Base-by-base conservation (phyloP, 2,113 vertebrate genomes). In the Cyprinus carpio region DNA sequence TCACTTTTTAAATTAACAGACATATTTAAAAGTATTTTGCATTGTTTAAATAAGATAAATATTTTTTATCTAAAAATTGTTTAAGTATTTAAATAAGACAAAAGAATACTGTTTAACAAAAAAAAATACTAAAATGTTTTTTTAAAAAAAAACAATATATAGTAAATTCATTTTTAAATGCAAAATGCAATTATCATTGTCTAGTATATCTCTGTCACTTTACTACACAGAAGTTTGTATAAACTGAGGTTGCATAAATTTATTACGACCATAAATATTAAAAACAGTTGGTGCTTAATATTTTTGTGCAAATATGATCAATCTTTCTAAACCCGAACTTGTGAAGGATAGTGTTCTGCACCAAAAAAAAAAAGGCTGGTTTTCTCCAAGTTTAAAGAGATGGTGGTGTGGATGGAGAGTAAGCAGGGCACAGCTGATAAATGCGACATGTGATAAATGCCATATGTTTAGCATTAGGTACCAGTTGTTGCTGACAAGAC, bases 401-500 rank as follows among this genome's bases (percentile, higher is more conserved):
- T 77, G 87, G 81, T 65, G 58, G 67, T 81, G 29, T 51, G 40
- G 13, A 15, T 67, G 71, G 74, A 15, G 87, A 88, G 15, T 31
- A 18, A 67, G 64, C 10, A 89, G 86, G 86, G 86, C 90, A 85
- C 90, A 85, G 88, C 77, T 51, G 72, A 81, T 83, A 84, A 67
- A 86, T 34, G 84, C 58, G 25, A 56, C 29, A 46, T 34, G 84
- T 65, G 25, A 56, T 37, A 46, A 75, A 85, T 83, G 79, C 25
- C 15, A 18, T 88, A 92, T 88, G 91, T 87, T 82, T 87, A 92
- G 89, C 46, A 1, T 92, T 89, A 90, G 89, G 89, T 95, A 96
- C 95, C 95, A 94, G 93, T 94, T 96, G 95, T 89, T 96, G 94
- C 90, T 96, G 95, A 92, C 94, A 95, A 91, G 95, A 96, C 90